A percentile compares a stretch with the other conserved stretches of the same genome.
phyloP scores from a whole-genome alignment of 2,888 invertebrate species.

The Digitonthophagus gazella region DNA sequence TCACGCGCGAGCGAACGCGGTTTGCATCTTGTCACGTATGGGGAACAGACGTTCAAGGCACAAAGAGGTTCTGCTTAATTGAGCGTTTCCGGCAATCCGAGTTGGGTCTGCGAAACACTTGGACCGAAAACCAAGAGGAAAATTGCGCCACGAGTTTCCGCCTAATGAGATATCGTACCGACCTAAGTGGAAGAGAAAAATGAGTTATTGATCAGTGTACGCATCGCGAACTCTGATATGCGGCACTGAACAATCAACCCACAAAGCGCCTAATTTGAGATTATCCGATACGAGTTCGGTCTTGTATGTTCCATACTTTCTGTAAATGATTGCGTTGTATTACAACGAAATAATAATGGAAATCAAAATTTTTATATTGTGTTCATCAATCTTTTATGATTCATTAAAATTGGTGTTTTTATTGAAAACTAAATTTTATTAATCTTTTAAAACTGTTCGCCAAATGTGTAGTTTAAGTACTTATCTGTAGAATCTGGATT shows the following conservation, averaged over 20 bases:
- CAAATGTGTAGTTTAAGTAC: too few species aligned
- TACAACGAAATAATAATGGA: too few species aligned
- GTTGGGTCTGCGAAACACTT: background rate
- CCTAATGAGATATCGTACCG: background rate
- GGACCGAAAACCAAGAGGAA: background rate
- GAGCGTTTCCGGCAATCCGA: background rate
- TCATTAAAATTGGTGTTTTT: too few species aligned
- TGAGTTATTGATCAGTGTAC: background rate
- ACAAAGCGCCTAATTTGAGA: background rate
- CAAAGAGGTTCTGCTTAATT: background rate
- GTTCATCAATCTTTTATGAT: too few species aligned
- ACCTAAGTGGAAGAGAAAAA: background rate
- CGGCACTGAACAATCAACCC: too few species aligned
- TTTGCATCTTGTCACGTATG: background rate
- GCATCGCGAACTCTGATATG: background rate
- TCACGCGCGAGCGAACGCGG: background rate
- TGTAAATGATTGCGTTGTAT: background rate
- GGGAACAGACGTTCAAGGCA: background rate
- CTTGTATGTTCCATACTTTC: background rate
- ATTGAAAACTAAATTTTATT: too few species aligned
- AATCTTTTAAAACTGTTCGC: too few species aligned
- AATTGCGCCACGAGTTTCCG: background rate
- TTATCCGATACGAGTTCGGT: background rate
- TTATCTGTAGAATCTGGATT: too few species aligned
- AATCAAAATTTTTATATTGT: too few species aligned